A percentile compares a stretch with the other conserved stretches of the same genome.
phyloP scores from a whole-genome alignment of 2,113 vertebrate species.

The Ictalurus punctatus region DNA sequence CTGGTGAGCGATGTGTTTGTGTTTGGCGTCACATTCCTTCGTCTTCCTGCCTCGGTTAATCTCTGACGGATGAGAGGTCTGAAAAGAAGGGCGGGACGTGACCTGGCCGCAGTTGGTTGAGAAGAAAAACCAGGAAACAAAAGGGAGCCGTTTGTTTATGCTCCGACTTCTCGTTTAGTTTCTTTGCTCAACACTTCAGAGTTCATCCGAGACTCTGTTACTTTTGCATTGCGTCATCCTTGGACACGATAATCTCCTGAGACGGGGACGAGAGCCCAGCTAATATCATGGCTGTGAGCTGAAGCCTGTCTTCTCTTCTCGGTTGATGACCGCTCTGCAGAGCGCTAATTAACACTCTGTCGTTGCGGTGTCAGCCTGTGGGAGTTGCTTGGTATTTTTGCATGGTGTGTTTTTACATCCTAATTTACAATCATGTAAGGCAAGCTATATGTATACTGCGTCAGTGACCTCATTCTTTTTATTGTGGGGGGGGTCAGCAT shows the following conservation, averaged over 20 bases:
- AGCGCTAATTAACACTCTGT: slow-evolving; percentile 23
- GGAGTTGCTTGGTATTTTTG: background rate
- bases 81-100: background rate
- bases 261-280: background rate
- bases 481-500: background rate
- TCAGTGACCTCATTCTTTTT: background rate
- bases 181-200: background rate
- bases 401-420: background rate
- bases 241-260: background rate
- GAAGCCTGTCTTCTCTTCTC: background rate
- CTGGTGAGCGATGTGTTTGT: slow-evolving; percentile 21
- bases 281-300: slow-evolving; percentile 9
- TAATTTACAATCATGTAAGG: background rate
- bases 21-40: slow-evolving; percentile 20
- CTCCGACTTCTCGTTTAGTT: background rate
- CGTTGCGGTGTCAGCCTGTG: slow-evolving; percentile 3
- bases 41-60: slow-evolving; percentile 7
- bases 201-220: background rate
- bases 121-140: background rate
- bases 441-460: background rate
- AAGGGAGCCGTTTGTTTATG: background rate
- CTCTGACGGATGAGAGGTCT: slow-evolving; percentile 18
- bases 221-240: slow-evolving; percentile 21
- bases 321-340: background rate
- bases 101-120: background rate